These are phyloP conservation scores for Dioctria rufipes DNA, from an alignment of 2,888 invertebrate genomes.

Conservation along the genomic window DNA sequence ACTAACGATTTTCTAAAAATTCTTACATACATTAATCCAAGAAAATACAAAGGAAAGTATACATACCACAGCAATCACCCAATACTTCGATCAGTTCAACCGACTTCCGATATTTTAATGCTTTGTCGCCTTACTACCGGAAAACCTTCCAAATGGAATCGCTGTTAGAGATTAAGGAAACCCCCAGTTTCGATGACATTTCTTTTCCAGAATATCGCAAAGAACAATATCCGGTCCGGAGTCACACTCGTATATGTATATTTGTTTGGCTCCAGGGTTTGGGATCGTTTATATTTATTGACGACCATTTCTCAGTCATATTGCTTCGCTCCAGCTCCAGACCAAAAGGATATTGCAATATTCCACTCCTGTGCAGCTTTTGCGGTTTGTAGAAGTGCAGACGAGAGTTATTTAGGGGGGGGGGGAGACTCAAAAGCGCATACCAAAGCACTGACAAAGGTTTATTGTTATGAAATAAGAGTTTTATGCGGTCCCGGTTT, in stretches of 20 bases:
- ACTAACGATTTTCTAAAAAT: too few species aligned
- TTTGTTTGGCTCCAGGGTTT: slow-evolving; percentile 15
- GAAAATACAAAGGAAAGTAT: too few species aligned
- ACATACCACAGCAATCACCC: too few species aligned
- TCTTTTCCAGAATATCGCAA: slow-evolving; percentile 24
- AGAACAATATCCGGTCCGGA: slow-evolving; percentile 11
- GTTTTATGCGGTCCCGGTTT: not conserved
- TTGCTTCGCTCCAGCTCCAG: slow-evolving; percentile 18
- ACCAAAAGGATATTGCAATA: slow-evolving; percentile 14
- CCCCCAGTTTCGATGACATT: slow-evolving; percentile 9
- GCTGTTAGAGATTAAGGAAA: slow-evolving; percentile 19
- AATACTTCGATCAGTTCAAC: not conserved
- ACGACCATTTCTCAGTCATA: slow-evolving; percentile 23
- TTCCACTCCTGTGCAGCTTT: slow-evolving; percentile 1
- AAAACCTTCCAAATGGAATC: slow-evolving; percentile 21
- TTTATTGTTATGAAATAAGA: slow-evolving; percentile 19
- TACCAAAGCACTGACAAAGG: slow-evolving; percentile 17
- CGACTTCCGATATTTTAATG: slow-evolving; percentile 16
- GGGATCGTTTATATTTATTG: slow-evolving; percentile 30
- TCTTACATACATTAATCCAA: too few species aligned
- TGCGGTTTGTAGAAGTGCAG: not conserved
- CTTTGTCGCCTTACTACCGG: slow-evolving; percentile 17
- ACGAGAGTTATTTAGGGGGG: slow-evolving; percentile 1
- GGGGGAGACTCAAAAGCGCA: not conserved
- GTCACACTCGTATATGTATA: slow-evolving; percentile 17